Base-by-base conservation (phyloP, 2,797 vertebrate genomes). In the Rousettus madagascariensis region DNA sequence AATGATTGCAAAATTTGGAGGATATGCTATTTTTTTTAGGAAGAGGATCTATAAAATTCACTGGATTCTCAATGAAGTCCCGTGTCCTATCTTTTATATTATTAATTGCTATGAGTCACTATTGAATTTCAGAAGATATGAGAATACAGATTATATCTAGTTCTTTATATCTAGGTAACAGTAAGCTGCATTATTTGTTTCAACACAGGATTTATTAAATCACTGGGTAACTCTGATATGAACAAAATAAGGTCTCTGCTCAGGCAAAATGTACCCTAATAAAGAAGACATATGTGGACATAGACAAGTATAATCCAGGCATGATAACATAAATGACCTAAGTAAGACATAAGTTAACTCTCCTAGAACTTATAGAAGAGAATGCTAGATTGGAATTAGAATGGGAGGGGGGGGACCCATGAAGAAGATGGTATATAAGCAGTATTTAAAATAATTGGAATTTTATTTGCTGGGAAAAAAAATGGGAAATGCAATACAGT, bases 131-230 rank as follows among this genome's bases (percentile, higher is more conserved):
- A 84, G 59, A 63, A 78, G 65, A 93, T 2, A 85, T 46, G 9
- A 84, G 33, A 86, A 51, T 85, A 86, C 6, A 90, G 28, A 71
- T 77, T 19, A 41, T 28, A 36, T 19, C 77, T 20, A 0, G 11
- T 91, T 93, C 72, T 83, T 86, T 90, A 91, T 90, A 87, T 71
- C 24, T 51, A 63, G 43, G 30, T 77, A 86, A 80, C 30, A 63
- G 36, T 75, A 66, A 85, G 2, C 28, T 96, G 24, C 6, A 74
- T 59, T 90, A 75, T 79, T 84, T 86, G 20, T 86, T 96, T 90
- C 38, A 65, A 75, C 3, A 36, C 80, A 87, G 33, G n/a, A 84
- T 90, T 84, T 77, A 85, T 78, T 72, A 93, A 66, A 33, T 57
- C 61, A 19, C 41, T 68, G 20, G 28, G 26, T 89, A 75, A 72